These are phyloP conservation scores for Trachops cirrhosus DNA, from an alignment of 2,797 vertebrate species.

Conservation along the genomic window DNA sequence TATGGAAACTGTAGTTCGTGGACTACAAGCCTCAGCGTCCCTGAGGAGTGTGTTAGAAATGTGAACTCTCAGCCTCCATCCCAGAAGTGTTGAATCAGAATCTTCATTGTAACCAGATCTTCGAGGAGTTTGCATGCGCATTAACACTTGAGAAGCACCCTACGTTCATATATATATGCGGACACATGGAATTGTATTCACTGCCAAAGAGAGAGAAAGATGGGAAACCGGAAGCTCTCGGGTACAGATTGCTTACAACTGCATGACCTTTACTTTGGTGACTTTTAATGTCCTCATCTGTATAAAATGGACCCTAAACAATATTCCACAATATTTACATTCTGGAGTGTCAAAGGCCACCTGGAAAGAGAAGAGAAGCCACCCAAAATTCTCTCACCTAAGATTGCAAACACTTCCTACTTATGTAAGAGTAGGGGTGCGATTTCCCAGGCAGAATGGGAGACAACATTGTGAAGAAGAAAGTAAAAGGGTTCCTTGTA, in stretches of 20 bases:
- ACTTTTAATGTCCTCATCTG: background rate
- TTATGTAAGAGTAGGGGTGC: background rate
- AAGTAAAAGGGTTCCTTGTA: background rate
- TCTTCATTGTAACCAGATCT: conserved; percentile 4
- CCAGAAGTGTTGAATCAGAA: background rate
- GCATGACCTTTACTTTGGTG: background rate
- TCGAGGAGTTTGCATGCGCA: background rate
- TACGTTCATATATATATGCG: background rate
- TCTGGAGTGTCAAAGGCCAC: background rate
- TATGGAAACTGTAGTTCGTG: background rate
- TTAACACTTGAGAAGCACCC: background rate
- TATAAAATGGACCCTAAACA: background rate
- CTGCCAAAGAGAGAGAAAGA: background rate
- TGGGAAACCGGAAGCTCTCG: background rate
- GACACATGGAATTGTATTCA: background rate
- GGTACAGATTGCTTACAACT: background rate
- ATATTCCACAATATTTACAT: background rate
- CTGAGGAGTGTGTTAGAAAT: background rate
- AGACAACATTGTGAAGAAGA: background rate
- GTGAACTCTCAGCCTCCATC: background rate
- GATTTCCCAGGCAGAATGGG: background rate
- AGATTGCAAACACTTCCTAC: background rate
- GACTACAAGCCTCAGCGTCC: background rate
- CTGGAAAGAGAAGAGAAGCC: background rate
- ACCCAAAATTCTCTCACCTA: background rate